A percentile compares a stretch with the other conserved stretches of the same genome.
Evolutionary conservation across 2,797 vertebrate species (phyloP).

Genomic region (Pantherophis vulpinus): DNA sequence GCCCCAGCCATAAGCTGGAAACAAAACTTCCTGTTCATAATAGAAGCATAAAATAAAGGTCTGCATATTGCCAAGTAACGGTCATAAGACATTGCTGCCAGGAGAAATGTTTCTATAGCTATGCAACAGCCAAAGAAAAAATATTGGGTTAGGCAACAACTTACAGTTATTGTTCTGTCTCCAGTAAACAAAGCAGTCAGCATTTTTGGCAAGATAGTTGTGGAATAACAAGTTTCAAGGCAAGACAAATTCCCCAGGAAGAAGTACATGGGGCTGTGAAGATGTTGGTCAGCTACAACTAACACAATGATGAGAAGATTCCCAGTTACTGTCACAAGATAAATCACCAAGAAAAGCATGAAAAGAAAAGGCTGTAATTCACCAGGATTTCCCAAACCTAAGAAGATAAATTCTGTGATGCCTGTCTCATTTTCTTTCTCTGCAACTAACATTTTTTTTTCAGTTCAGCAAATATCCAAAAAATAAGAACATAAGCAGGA

Average conservation of each 20-base stretch:
- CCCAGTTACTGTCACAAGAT: background rate
- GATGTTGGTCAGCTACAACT: background rate
- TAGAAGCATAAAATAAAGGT: background rate
- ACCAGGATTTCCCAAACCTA: background rate
- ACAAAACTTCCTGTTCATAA: background rate
- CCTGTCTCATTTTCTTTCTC: background rate
- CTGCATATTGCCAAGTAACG: background rate
- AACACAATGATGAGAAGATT: background rate
- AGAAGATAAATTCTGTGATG: background rate
- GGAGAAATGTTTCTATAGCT: background rate
- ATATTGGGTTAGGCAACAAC: background rate
- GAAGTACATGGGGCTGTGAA: constrained; percentile 1
- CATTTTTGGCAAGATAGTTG: background rate
- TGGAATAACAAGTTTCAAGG: background rate
- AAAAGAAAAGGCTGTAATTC: background rate
- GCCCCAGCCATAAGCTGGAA: background rate
- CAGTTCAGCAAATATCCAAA: background rate
- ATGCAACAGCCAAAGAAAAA: background rate
- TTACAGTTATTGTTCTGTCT: background rate
- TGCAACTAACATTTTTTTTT: background rate
- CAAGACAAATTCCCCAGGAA: constrained; percentile 2
- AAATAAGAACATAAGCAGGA: background rate
- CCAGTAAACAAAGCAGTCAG: background rate
- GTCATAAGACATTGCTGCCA: background rate
- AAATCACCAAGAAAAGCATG: background rate